Evolutionary conservation across 2,888 invertebrate genomes (phyloP).

Genomic region (Ommatoiulus sabulosus): DNA sequence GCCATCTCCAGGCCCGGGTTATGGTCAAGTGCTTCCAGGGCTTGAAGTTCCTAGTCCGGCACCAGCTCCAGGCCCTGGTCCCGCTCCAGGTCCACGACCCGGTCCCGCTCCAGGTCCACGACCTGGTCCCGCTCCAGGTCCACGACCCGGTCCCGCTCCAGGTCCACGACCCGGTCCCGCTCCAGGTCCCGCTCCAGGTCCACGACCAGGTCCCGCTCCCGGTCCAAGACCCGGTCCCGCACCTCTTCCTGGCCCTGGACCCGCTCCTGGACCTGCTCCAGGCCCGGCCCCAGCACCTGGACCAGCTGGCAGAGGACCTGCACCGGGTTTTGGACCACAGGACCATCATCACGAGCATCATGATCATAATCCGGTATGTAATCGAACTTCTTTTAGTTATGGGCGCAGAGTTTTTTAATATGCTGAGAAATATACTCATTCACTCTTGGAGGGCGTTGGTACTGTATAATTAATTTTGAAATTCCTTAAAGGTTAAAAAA

Average conservation of each 20-base stretch:
- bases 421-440: no score
- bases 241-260: not conserved
- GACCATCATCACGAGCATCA: constrained; percentile 57
- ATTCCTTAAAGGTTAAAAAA: no score
- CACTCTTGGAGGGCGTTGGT: no score
- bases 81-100: not conserved
- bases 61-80: constrained; percentile 32
- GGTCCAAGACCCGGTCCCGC: not conserved
- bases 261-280: not conserved
- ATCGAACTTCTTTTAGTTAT: no score
- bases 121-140: not conserved
- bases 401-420: no score
- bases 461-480: no score
- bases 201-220: constrained; percentile 14
- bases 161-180: not conserved
- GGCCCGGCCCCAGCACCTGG: constrained; percentile 19
- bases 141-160: not conserved
- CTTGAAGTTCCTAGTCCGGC: not conserved
- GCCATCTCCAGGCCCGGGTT: not conserved
- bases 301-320: constrained; percentile 22
- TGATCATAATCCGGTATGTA: constrained; percentile 57
- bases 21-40: not conserved
- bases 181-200: not conserved
- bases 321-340: constrained; percentile 20
- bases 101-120: not conserved